Evolutionary conservation across 1,140 invertebrate genomes (phyloP).

Genomic region (Bactericera cockerelli): DNA sequence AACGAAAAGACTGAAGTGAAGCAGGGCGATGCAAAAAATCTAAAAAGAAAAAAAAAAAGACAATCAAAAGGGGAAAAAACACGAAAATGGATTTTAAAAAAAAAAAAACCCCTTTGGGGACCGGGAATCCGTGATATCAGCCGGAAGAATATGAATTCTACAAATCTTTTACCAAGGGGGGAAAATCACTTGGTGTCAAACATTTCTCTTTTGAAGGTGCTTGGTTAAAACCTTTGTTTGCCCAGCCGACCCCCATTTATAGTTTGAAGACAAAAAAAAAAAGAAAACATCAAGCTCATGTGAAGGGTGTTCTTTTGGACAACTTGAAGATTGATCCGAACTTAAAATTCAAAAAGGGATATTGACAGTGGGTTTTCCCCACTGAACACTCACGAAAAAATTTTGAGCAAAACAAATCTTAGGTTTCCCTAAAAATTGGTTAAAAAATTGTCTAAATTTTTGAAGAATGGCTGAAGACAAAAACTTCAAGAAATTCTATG

Average conservation of each 20-base stretch:
- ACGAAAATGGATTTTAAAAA: constrained; percentile 96
- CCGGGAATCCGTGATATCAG: constrained; percentile 95
- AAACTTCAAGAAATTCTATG: constrained; percentile 97
- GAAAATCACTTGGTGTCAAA: constrained; percentile 95
- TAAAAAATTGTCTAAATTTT: constrained; percentile 94
- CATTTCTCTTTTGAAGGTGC: constrained; percentile 95
- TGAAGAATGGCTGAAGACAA: constrained; percentile 92
- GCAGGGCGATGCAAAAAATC: constrained; percentile 72
- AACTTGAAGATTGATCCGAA: constrained; percentile 98
- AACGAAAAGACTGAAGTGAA: constrained; percentile 88
- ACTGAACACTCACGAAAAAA: constrained; percentile 95
- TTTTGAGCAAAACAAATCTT: constrained; percentile 98
- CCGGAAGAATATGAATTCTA: constrained; percentile 98
- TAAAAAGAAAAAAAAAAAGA: constrained; percentile 83
- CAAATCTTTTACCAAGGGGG: constrained; percentile 96
- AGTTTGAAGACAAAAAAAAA: constrained; percentile 96
- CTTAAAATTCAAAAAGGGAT: constrained; percentile 87
- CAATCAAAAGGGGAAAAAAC: constrained; percentile 94
- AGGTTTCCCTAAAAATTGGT: constrained; percentile 93
- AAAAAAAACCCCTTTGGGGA: constrained; percentile 99
- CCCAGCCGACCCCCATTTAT: constrained; percentile 89
- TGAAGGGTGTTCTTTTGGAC: constrained; percentile 96
- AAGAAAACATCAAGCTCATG: constrained; percentile 98
- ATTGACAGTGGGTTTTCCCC: constrained; percentile 97
- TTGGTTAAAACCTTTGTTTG: constrained; percentile 94